These are phyloP conservation scores for Caenorhabditis imperialis DNA, from an alignment of 2,888 invertebrate species.

Conservation along the genomic window DNA sequence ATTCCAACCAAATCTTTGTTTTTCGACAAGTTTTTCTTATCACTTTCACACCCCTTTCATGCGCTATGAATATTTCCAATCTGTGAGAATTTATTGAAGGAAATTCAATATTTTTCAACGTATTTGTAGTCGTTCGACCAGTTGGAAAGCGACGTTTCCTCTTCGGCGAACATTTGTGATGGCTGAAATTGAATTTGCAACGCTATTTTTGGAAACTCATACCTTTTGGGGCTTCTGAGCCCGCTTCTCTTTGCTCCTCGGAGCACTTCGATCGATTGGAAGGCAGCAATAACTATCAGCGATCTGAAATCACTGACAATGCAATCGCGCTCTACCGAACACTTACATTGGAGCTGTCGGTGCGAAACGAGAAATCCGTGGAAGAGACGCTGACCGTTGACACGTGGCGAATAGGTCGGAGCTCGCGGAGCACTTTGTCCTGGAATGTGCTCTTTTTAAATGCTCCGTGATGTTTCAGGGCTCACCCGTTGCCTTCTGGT, in stretches of 20 bases:
- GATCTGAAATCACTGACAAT: constrained; percentile 13
- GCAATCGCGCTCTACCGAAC: not conserved
- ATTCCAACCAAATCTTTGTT: too few species aligned
- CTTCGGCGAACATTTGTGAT: constrained; percentile 14
- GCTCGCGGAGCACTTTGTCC: constrained; percentile 33
- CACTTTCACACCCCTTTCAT: too few species aligned
- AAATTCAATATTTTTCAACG: too few species aligned
- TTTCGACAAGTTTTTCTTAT: too few species aligned
- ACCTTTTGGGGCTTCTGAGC: too few species aligned
- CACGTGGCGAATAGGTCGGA: constrained; percentile 30
- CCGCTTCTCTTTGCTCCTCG: constrained; percentile 7
- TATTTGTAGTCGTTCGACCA: too few species aligned
- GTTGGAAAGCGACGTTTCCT: constrained; percentile 22
- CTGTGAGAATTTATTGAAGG: too few species aligned
- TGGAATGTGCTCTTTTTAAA: too few species aligned
- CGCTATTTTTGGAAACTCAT: not conserved
- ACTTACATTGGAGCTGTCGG: constrained; percentile 16
- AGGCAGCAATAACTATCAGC: constrained; percentile 28
- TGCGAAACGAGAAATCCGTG: constrained; percentile 36
- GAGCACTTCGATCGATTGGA: constrained; percentile 28
- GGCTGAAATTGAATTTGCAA: too few species aligned
- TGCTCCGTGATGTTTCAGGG: too few species aligned
- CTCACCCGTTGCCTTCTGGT: constrained; percentile 29
- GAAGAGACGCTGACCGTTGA: constrained; percentile 39
- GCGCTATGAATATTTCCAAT: too few species aligned